Conservation (phyloP, 2,113 vertebrate species). For the Xiphophorus maculatus region DNA sequence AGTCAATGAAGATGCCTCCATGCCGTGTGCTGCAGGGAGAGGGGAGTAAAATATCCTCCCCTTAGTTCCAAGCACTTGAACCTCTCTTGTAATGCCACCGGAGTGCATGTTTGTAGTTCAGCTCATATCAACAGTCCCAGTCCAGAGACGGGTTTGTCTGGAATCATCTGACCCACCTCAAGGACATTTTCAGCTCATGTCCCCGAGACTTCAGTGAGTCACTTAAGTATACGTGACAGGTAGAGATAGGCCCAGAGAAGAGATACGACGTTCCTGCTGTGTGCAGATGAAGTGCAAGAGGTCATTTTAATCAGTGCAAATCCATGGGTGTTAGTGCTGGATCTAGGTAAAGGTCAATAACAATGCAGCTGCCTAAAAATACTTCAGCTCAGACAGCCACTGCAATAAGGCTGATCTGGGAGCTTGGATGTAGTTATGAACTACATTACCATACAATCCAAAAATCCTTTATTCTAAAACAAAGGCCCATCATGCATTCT, state of each 20-base stretch:
- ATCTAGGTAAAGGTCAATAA: conserved; percentile 62
- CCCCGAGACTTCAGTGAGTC: conserved; percentile 22
- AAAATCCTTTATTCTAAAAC: not conserved
- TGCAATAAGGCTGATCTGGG: conserved; percentile 1
- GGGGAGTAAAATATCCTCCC: conserved; percentile 31
- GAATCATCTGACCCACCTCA: conserved; percentile 60
- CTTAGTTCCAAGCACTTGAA: conserved; percentile 36
- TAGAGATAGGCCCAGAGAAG: conserved; percentile 22
- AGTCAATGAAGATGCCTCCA: conserved; percentile 8
- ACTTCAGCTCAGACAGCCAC: conserved; percentile 17
- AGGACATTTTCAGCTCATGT: conserved; percentile 37
- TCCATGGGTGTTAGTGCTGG: conserved; percentile 60
- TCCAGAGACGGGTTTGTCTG: conserved; percentile 46
- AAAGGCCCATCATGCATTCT: not conserved
- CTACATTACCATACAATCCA: not conserved
- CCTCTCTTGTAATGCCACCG: conserved; percentile 21
- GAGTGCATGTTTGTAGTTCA: conserved; percentile 46
- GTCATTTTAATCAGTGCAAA: conserved; percentile 67
- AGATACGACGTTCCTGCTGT: conserved; percentile 1
- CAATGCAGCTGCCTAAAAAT: conserved; percentile 63
- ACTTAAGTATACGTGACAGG: conserved; percentile 36
- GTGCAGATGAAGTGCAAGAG: conserved; percentile 30
- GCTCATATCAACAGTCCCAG: conserved; percentile 49
- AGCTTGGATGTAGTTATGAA: not conserved
- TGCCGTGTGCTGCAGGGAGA: conserved; percentile 2